Base-by-base conservation (phyloP, 2,888 invertebrate species). In the Cremastobaeus sp. region DNA sequence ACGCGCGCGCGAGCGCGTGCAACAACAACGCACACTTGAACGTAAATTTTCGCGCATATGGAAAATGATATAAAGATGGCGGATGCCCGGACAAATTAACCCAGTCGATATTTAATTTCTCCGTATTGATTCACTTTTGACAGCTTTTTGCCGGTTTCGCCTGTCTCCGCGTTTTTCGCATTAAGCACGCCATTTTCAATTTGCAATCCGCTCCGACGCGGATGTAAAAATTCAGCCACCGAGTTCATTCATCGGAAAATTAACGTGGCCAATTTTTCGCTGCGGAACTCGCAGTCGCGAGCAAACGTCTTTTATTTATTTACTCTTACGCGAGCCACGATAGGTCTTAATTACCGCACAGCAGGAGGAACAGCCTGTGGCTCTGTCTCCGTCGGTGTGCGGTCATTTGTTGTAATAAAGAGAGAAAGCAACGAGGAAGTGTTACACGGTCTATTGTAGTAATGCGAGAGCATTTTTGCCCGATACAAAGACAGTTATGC, bases 11-110 rank as follows among this genome's bases (percentile, higher is more conserved):
- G 21, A 17, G 50, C 50, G 41, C 57, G 57, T 50, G 60, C 52
- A 34, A 32, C 59, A 50, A 5, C 48, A 52, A 35, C 43, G 34
- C 62, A 47, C 59, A 43, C 55, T 48, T 43, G 60, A 62, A 25
- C 32, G 41, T 64, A 57, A 50, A 64, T 70, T 62, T 70, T 71
- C 30, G 70, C 70, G 70, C 64, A 64, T 57, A 64, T 64, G 64
- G 64, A 64, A 66, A 72, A 66, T 59, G 48, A 71, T 60, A 72
- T 60, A 65, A 72, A 72, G 52, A 72, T 73, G 73, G 73, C 73
- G 73, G 60, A 48, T 17, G 45, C 37, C 50, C 62, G 15, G 37
- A 52, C 37, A 62, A 70, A 71, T 71, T 57, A 64, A 64, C 21
- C 43, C 39, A 71, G 70, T 64, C 62, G 37, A 71, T 71, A 50